Conservation (phyloP, 2,888 invertebrate species). For the Morpho helenor region DNA sequence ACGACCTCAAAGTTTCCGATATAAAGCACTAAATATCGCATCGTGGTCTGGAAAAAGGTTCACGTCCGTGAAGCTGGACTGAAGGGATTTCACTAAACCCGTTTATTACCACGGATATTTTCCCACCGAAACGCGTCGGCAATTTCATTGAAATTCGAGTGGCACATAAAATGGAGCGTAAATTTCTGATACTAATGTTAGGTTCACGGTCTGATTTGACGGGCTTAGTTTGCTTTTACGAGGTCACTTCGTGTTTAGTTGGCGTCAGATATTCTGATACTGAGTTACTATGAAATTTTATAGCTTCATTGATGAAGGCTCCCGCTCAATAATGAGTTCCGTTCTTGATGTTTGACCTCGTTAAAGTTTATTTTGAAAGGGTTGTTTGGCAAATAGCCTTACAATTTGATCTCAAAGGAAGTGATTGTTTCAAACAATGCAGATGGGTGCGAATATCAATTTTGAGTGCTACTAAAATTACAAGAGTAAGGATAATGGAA, state of each 20-base stretch:
- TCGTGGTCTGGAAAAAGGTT: slow-evolving; percentile 38
- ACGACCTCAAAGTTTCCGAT: slow-evolving; percentile 22
- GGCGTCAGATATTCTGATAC: slow-evolving; percentile 27
- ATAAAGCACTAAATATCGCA: slow-evolving; percentile 29
- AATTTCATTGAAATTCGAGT: slow-evolving; percentile 62
- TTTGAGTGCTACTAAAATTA: too few species aligned
- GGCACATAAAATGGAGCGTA: slow-evolving; percentile 56
- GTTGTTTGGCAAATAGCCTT: slow-evolving; percentile 7
- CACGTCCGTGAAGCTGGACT: slow-evolving; percentile 37
- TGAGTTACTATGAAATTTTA: slow-evolving; percentile 21
- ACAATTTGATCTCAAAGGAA: slow-evolving; percentile 3
- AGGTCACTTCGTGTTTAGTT: slow-evolving; percentile 37
- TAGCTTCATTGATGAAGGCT: slow-evolving; percentile 12
- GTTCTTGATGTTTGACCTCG: slow-evolving; percentile 9
- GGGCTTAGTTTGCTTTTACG: slow-evolving; percentile 49
- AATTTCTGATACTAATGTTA: slow-evolving; percentile 56
- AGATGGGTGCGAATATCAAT: background rate
- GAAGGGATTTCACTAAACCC: slow-evolving; percentile 47
- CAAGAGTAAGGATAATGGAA: too few species aligned
- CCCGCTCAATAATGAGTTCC: background rate
- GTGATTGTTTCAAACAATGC: slow-evolving; percentile 3
- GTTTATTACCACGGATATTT: slow-evolving; percentile 37
- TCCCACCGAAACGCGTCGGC: slow-evolving; percentile 26
- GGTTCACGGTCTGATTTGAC: slow-evolving; percentile 40
- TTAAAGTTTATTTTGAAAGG: slow-evolving; percentile 8